Evolutionary conservation across 1,140 invertebrate species (phyloP).

Genomic region (Nebria ingens): DNA sequence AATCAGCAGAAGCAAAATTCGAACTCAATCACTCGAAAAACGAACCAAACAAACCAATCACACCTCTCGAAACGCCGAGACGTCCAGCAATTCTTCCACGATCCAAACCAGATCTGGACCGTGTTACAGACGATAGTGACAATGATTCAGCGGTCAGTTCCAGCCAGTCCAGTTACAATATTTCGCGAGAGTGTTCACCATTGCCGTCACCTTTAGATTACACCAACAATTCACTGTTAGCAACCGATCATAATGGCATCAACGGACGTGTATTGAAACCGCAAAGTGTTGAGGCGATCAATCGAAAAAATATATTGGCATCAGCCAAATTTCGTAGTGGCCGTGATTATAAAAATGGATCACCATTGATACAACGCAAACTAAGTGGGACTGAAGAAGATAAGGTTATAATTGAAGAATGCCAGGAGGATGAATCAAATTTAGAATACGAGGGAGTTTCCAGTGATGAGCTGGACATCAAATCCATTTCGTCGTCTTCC

Average conservation of each 20-base stretch:
- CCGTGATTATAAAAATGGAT: slow-evolving; percentile 53
- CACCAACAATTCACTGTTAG: slow-evolving; percentile 35
- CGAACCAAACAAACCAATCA: too few relatives aligned
- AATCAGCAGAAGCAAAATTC: neutral
- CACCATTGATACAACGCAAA: slow-evolving; percentile 54
- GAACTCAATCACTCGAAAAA: neutral
- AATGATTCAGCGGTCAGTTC: slow-evolving; percentile 78
- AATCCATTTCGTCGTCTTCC: too few relatives aligned
- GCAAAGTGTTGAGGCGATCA: slow-evolving; percentile 68
- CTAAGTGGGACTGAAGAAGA: slow-evolving; percentile 38
- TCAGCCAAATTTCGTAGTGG: slow-evolving; percentile 75
- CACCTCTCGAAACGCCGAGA: too few relatives aligned
- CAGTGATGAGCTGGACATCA: too few relatives aligned
- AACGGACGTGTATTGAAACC: slow-evolving; percentile 56
- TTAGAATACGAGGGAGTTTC: neutral
- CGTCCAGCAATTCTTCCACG: too few relatives aligned
- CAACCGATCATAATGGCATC: slow-evolving; percentile 44
- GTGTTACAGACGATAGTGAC: slow-evolving; percentile 59
- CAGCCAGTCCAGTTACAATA: slow-evolving; percentile 57
- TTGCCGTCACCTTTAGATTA: slow-evolving; percentile 36
- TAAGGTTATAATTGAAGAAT: too few relatives aligned
- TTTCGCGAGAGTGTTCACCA: slow-evolving; percentile 58
- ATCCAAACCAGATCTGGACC: slow-evolving; percentile 18
- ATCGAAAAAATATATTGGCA: slow-evolving; percentile 77
- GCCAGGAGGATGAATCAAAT: slow-evolving; percentile 10